Conservation (phyloP, 2,888 invertebrate species). For the Tenodera sinensis region DNA sequence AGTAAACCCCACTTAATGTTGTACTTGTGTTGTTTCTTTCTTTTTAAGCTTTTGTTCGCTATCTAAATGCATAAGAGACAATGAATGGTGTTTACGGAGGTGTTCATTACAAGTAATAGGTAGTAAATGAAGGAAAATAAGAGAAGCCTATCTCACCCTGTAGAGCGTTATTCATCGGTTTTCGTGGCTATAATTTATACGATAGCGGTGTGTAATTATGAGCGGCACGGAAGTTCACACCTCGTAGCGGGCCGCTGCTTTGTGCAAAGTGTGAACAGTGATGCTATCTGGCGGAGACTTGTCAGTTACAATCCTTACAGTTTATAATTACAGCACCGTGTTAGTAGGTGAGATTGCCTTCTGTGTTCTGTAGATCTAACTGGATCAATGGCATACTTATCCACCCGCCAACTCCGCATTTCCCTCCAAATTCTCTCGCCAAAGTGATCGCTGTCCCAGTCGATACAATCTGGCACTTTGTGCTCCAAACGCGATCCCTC, state of each 20-base stretch:
- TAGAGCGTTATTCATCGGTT: background rate
- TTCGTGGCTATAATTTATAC: background rate
- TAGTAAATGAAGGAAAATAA: background rate
- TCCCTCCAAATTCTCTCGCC: too few relatives aligned
- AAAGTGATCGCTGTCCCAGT: too few relatives aligned
- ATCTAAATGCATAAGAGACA: too few relatives aligned
- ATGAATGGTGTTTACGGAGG: background rate
- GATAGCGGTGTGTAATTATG: background rate
- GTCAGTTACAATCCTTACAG: slow-evolving; percentile 8
- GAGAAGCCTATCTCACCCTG: background rate
- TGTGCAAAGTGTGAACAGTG: slow-evolving; percentile 10
- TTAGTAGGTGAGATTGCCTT: background rate
- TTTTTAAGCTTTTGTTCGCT: too few relatives aligned
- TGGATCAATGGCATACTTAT: too few relatives aligned
- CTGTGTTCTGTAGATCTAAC: too few relatives aligned
- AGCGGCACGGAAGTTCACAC: background rate
- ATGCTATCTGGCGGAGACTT: background rate
- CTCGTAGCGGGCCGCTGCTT: background rate
- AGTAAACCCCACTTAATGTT: too few relatives aligned
- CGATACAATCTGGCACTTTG: too few relatives aligned
- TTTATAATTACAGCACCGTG: background rate
- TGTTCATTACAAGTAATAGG: background rate
- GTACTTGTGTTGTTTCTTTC: too few relatives aligned
- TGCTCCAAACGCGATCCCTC: too few relatives aligned
- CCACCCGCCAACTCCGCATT: too few relatives aligned